Evolutionary conservation across 2,797 vertebrate species (phyloP).

Genomic region (Lagodon rhomboides): DNA sequence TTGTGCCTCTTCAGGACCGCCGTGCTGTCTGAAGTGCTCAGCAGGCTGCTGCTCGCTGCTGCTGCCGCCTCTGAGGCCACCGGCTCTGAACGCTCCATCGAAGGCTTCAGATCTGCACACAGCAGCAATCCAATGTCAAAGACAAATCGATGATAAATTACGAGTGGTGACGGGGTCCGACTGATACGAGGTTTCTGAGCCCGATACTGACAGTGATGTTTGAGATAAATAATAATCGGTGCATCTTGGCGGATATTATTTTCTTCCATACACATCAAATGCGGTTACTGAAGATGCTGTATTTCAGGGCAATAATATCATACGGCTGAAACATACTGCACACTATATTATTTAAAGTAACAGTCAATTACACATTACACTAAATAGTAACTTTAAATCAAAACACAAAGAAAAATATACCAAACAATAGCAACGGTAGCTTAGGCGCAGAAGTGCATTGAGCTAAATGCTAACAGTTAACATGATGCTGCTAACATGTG

Average conservation of each 20-base stretch:
- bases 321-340: background rate
- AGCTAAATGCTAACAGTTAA: too few relatives aligned
- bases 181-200: background rate
- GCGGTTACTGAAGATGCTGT: background rate
- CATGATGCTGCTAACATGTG: too few relatives aligned
- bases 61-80: constrained; percentile 36
- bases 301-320: background rate
- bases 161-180: background rate
- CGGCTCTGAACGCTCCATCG: constrained; percentile 20
- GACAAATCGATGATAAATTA: background rate
- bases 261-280: background rate
- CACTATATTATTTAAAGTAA: background rate
- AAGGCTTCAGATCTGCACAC: constrained; percentile 66
- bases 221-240: background rate
- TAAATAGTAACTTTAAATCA: too few relatives aligned
- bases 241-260: background rate
- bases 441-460: too few relatives aligned
- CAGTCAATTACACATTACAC: too few relatives aligned
- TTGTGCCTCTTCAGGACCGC: constrained; percentile 77
- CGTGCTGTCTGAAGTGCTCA: constrained; percentile 38
- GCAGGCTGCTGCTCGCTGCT: constrained; percentile 43
- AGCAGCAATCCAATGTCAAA: constrained; percentile 8
- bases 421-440: too few relatives aligned
- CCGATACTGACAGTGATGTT: background rate
- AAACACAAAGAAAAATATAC: too few relatives aligned